A percentile compares a stretch with the other conserved stretches of the same genome.
These are phyloP conservation scores for Leptoclinus maculatus DNA, from an alignment of 2,797 vertebrate species.

Conservation along the genomic window DNA sequence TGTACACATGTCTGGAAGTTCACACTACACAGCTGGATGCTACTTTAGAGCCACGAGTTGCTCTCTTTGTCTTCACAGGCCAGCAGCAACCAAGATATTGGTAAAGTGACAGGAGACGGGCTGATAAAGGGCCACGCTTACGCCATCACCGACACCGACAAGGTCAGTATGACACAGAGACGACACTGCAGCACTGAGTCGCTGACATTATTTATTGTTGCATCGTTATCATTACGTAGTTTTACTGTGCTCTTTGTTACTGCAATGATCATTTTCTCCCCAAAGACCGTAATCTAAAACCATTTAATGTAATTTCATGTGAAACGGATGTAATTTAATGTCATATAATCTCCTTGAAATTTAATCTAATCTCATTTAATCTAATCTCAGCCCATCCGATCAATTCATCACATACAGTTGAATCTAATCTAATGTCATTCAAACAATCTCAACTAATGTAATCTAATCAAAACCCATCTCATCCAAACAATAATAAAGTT, in stretches of 20 bases:
- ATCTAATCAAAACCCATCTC: background rate
- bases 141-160: slow-evolving; percentile 85
- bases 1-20: background rate
- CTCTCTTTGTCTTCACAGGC: slow-evolving; percentile 72
- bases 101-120: slow-evolving; percentile 81
- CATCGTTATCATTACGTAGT: background rate
- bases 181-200: background rate
- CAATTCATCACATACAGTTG: background rate
- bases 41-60: background rate
- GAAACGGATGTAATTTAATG: background rate
- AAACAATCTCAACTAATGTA: background rate
- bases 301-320: background rate
- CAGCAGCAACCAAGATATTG: slow-evolving; percentile 69
- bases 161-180: slow-evolving; percentile 58
- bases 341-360: background rate
- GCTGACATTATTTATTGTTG: background rate
- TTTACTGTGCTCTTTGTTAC: background rate
- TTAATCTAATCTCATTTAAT: background rate
- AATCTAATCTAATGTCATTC: background rate
- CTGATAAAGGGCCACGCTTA: slow-evolving; percentile 91
- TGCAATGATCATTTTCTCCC: background rate
- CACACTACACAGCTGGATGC: background rate
- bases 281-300: background rate
- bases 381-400: background rate
- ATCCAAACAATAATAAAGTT: background rate